Conservation (phyloP, 2,797 vertebrate genomes). For the Podarcis lilfordi region DNA sequence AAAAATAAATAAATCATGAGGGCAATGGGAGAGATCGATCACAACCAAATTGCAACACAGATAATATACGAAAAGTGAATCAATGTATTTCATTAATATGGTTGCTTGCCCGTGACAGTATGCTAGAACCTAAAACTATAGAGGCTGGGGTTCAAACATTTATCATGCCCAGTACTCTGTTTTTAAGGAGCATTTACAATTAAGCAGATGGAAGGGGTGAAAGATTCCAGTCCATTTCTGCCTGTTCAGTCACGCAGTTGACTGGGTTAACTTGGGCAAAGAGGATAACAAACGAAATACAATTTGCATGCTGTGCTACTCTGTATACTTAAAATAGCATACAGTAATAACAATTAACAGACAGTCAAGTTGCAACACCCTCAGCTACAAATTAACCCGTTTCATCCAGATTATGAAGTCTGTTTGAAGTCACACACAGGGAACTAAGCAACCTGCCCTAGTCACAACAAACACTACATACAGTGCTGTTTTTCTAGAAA, state of each 20-base stretch:
- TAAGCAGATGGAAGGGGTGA: not conserved
- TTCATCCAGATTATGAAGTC: not conserved
- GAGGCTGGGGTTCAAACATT: not conserved
- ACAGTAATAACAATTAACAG: not conserved
- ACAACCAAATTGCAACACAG: conserved; percentile 21
- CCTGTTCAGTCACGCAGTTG: not conserved
- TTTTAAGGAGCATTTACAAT: not conserved
- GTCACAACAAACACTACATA: not conserved
- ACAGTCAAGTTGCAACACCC: not conserved
- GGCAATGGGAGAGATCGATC: not conserved
- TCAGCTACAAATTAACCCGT: not conserved
- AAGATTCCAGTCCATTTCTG: not conserved
- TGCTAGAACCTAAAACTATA: not conserved
- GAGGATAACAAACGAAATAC: not conserved
- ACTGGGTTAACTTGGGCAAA: not conserved
- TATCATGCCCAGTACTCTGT: not conserved
- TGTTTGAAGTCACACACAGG: not conserved
- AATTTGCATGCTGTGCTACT: not conserved
- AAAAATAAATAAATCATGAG: not conserved
- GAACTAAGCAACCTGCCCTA: not conserved
- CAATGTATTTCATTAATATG: not conserved
- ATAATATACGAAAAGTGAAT: not conserved
- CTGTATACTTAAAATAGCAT: not conserved
- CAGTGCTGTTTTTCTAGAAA: too few relatives aligned
- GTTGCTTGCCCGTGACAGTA: not conserved